These are phyloP conservation scores for Orthonychiurus folsomi DNA, from an alignment of 2,888 invertebrate species.

Conservation along the genomic window DNA sequence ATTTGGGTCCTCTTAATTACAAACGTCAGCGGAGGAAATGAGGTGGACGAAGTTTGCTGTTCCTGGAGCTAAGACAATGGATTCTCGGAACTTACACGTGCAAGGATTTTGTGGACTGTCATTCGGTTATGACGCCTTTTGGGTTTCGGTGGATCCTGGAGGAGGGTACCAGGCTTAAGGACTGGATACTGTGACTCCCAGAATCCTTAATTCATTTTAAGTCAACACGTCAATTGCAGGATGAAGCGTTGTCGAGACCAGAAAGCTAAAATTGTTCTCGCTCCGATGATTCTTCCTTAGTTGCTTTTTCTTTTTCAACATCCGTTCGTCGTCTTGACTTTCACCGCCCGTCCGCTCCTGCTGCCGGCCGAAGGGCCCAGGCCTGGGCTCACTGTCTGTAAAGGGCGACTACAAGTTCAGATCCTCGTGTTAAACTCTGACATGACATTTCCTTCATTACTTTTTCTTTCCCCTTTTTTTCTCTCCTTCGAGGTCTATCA, in stretches of 20 bases:
- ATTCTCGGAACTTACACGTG: too few relatives aligned
- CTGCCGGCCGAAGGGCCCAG: neutral
- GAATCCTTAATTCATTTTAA: slow-evolving; percentile 34
- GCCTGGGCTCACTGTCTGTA: too few relatives aligned
- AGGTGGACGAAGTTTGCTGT: too few relatives aligned
- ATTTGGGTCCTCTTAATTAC: too few relatives aligned
- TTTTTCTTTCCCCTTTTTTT: neutral
- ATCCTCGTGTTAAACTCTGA: neutral
- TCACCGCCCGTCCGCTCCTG: neutral
- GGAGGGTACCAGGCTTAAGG: neutral
- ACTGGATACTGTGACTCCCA: neutral
- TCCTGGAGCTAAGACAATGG: too few relatives aligned
- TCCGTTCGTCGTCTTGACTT: neutral
- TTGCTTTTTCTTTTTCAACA: slow-evolving; percentile 5
- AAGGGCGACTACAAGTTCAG: too few relatives aligned
- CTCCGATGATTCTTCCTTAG: slow-evolving; percentile 30
- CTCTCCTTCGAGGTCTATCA: neutral
- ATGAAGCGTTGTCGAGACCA: slow-evolving; percentile 38
- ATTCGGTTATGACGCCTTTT: neutral
- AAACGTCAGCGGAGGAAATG: too few relatives aligned
- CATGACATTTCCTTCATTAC: neutral
- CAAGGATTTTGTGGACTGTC: neutral
- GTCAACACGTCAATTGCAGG: slow-evolving; percentile 39
- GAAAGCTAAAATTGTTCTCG: slow-evolving; percentile 38
- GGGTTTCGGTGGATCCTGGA: neutral